Evolutionary conservation across 2,888 invertebrate species (phyloP), one percentile per base, ranked within the genome.

Genomic region (Heliconius cydno): DNA sequence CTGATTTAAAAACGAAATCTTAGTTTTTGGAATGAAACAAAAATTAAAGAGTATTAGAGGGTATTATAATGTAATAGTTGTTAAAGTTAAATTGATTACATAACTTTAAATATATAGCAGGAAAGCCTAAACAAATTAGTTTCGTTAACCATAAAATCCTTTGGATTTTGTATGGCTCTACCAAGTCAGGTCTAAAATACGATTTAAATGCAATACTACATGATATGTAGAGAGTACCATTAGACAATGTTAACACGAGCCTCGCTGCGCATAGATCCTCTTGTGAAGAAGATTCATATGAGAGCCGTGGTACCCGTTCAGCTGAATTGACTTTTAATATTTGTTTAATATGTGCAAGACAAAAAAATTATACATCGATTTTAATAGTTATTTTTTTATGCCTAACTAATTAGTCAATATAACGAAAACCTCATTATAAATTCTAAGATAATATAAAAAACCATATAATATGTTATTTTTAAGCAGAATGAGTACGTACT

Each of bases 231-330:
- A 63, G 76, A 67, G 79, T 60, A 80, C 67, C 80, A 79, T 84
- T 84, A 84, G 84, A 80, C 81, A 80, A 83, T 83, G 84, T 82
- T 85, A 83, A 84, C 83, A 85, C 81, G 83, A 82, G 80, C 84
- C 76, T 71, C 80, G 80, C 81, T 82, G 83, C 76, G 76, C 81
- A 79, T 80, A 78, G 81, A 79, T 81, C 81, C 82, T 76, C 73
- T 65, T 77, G 80, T 76, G 77, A 81, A 80, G 83, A 82, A 76
- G 80, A 77, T 77, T 76, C 78, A 74, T 72, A 80, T 74, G 75
- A 41, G 71, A 77, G 74, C 63, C 34, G 19, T 63, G 6, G 38
- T 79, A 34, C 80, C 46, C 67, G 67, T 77, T 80, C 80, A 67
- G 78, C 78, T 70, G 22, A 34, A 30, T 22, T 30, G 19, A 52